These are phyloP conservation scores for Halcyon smyrnensis DNA, from an alignment of 2,797 vertebrate species.

Conservation along the genomic window DNA sequence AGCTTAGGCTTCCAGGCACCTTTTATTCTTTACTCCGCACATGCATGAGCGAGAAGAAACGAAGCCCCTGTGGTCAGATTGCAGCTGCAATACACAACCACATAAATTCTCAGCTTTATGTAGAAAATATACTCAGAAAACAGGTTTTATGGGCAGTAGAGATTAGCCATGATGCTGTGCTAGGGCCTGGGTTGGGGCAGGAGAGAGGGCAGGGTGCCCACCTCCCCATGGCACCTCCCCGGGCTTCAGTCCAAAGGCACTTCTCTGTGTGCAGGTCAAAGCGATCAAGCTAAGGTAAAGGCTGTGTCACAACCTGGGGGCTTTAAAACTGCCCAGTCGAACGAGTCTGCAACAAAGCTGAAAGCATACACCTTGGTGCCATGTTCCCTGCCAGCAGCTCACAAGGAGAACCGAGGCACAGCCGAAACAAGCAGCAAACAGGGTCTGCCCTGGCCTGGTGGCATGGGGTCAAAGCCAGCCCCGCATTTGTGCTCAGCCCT, in stretches of 20 bases:
- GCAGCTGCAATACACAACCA: neutral
- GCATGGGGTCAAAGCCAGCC: neutral
- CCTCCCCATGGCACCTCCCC: neutral
- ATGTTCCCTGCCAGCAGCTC: neutral
- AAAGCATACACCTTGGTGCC: neutral
- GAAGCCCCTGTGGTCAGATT: neutral
- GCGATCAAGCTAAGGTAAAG: neutral
- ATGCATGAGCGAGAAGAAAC: neutral
- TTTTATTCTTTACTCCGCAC: neutral
- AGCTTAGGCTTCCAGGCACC: neutral
- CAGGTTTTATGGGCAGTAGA: neutral
- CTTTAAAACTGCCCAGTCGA: neutral
- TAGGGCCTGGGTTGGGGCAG: neutral
- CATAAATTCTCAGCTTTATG: neutral
- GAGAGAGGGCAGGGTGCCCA: neutral
- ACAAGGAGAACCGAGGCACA: neutral
- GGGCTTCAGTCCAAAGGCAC: neutral
- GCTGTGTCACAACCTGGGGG: neutral
- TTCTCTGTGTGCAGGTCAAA: neutral
- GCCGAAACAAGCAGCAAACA: neutral
- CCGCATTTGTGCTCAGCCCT: accelerated
- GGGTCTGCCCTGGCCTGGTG: neutral
- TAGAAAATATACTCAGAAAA: neutral
- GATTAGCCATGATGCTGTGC: neutral
- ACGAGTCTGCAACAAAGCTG: neutral